Conservation (phyloP, 2,888 invertebrate species). For the Coremacera marginata region DNA sequence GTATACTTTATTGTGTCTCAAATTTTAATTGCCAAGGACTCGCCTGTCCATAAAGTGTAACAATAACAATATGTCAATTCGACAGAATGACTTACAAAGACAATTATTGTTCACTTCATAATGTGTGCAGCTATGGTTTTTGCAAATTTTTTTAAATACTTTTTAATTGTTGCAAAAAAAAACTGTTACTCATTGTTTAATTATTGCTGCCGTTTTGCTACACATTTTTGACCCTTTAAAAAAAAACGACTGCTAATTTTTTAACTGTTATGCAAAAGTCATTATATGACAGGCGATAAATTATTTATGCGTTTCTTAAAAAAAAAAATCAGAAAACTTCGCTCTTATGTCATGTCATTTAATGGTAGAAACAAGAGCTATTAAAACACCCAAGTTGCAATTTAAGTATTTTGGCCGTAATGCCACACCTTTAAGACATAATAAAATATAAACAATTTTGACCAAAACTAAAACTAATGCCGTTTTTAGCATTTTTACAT, state of each 20-base stretch:
- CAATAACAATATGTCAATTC: neutral
- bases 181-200: neutral
- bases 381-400: neutral
- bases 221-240: neutral
- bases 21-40: neutral
- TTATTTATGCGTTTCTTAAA: constrained; percentile 10
- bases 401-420: neutral
- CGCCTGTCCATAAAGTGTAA: neutral
- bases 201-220: no score
- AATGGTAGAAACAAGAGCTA: neutral
- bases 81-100: neutral
- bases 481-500: neutral
- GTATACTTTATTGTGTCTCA: no score
- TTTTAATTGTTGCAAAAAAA: neutral
- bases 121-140: neutral
- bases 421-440: no score
- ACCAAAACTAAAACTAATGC: neutral
- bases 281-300: constrained; percentile 8
- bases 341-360: neutral
- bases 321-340: neutral
- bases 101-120: neutral
- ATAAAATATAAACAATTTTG: neutral
- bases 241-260: neutral
- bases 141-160: neutral
- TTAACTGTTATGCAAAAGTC: constrained; percentile 17